Conservation (phyloP, 2,113 vertebrate species). For the Vulpes lagopus region DNA sequence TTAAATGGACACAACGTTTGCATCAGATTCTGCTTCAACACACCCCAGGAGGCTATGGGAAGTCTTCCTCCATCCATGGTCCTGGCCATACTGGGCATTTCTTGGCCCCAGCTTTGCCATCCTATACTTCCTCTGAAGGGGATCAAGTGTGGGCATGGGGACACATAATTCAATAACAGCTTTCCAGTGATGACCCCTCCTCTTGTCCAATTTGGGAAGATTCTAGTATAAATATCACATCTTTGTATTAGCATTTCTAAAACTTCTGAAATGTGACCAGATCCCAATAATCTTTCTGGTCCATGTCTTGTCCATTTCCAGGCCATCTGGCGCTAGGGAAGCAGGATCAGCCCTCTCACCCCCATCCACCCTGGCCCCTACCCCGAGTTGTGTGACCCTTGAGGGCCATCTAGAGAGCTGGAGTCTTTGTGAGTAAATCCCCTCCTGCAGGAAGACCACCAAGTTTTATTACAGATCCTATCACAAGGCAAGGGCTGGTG, state of each 20-base stretch:
- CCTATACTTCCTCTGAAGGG: neutral
- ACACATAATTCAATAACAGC: neutral
- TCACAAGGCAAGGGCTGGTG: conserved; percentile 47
- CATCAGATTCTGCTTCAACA: neutral
- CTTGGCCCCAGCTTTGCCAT: neutral
- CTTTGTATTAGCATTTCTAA: neutral
- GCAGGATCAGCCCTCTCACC: neutral
- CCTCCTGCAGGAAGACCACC: neutral
- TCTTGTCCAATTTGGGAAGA: neutral
- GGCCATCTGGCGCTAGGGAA: neutral
- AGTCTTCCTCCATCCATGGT: neutral
- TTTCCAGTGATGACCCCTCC: neutral
- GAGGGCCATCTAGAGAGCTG: neutral
- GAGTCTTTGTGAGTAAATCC: neutral
- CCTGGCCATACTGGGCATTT: neutral
- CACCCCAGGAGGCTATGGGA: neutral
- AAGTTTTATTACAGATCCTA: conserved; percentile 56
- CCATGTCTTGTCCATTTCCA: neutral
- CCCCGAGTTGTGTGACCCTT: neutral
- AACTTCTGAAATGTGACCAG: neutral
- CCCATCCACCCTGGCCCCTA: neutral
- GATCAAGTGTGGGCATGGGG: neutral
- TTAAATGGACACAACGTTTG: neutral
- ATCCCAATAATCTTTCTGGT: conserved; percentile 4
- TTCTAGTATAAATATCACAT: neutral